These are phyloP conservation scores for Pongo pygmaeus DNA, from an alignment of 2,113 vertebrate species.

Conservation along the genomic window DNA sequence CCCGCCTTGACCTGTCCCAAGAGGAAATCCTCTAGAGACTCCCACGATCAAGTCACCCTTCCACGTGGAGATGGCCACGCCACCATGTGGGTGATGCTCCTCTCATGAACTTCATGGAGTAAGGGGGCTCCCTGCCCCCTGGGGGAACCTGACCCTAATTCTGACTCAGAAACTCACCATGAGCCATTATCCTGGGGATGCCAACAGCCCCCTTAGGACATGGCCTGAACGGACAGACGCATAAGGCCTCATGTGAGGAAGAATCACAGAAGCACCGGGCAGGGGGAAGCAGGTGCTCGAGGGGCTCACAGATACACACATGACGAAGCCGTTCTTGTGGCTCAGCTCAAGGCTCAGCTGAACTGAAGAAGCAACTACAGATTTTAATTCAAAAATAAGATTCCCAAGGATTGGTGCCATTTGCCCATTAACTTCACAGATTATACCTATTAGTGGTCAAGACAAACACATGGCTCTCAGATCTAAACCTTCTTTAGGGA, in stretches of 20 bases:
- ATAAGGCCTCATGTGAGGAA: not conserved
- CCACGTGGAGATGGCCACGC: not conserved
- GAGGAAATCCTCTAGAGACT: not conserved
- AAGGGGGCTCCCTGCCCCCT: not conserved
- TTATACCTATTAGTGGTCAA: not conserved
- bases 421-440: not conserved
- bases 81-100: not conserved
- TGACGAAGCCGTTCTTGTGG: not conserved
- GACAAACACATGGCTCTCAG: conserved; percentile 4
- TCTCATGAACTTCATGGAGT: not conserved
- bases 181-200: not conserved
- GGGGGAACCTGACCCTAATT: not conserved
- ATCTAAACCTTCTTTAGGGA: not conserved
- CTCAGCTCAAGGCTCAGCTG: not conserved
- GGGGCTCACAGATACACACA: not conserved
- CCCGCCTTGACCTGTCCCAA: not conserved
- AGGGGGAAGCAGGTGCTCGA: not conserved
- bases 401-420: not conserved
- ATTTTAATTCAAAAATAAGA: not conserved
- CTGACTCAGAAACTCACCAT: not conserved
- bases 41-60: not conserved
- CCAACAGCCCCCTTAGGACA: too few species aligned
- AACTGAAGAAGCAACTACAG: not conserved
- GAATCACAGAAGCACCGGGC: not conserved
- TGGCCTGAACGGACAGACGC: not conserved